Conservation (phyloP, 2,888 invertebrate species). For the Willowsia nigromaculata region DNA sequence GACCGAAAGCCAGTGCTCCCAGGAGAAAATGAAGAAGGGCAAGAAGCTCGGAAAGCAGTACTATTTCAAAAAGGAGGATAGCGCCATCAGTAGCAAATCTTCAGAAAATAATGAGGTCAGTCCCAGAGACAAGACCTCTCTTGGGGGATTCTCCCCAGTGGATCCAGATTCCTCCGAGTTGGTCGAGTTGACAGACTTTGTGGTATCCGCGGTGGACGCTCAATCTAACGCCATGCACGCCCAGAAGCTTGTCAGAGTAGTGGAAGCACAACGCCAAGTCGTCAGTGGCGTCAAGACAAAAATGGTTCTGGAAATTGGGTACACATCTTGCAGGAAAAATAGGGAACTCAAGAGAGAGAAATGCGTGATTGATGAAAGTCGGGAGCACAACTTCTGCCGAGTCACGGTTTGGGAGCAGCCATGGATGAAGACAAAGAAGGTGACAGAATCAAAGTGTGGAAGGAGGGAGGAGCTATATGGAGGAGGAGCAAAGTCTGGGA, state of each 20-base stretch:
- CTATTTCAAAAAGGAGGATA: conserved; percentile 36
- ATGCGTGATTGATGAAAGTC: conserved; percentile 74
- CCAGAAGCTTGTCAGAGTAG: conserved; percentile 78
- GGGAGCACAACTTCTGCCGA: conserved; percentile 80
- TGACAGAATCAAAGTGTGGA: conserved; percentile 75
- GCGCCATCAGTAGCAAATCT: conserved; percentile 55
- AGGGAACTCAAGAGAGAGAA: conserved; percentile 67
- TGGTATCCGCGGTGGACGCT: conserved; percentile 77
- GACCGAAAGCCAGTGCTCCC: conserved; percentile 79
- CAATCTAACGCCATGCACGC: conserved; percentile 78
- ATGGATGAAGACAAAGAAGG: conserved; percentile 82
- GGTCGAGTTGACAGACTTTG: conserved; percentile 77
- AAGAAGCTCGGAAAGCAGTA: conserved; percentile 71
- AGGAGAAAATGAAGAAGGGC: conserved; percentile 75
- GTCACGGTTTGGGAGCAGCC: conserved; percentile 84
- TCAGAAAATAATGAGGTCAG: conserved; percentile 36
- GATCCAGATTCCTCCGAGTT: conserved; percentile 77
- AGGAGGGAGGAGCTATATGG: conserved; percentile 60
- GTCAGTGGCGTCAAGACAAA: conserved; percentile 83
- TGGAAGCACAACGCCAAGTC: conserved; percentile 79
- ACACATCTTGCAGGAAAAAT: conserved; percentile 82
- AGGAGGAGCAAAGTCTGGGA: conserved; percentile 39
- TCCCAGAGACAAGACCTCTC: conserved; percentile 39
- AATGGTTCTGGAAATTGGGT: conserved; percentile 84
- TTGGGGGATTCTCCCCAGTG: conserved; percentile 75